Evolutionary conservation across 2,888 invertebrate species (phyloP).

Genomic region (Geotrupes spiniger): DNA sequence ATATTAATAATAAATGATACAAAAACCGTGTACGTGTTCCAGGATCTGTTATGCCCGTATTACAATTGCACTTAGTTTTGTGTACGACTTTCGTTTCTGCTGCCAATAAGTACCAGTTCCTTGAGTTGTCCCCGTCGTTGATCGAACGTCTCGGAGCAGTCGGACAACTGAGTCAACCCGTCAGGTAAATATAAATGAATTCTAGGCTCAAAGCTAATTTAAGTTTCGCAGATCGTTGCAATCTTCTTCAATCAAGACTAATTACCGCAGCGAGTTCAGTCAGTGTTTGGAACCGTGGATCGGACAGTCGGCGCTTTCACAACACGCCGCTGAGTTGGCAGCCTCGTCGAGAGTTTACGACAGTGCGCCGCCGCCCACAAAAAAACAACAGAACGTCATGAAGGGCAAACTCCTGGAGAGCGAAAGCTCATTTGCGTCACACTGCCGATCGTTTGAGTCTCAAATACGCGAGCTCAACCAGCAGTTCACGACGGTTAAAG

Average conservation of each 20-base stretch:
- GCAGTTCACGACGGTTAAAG: constrained; percentile 60
- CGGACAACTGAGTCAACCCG: constrained; percentile 62
- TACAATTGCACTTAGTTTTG: constrained; percentile 67
- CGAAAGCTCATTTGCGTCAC: constrained; percentile 61
- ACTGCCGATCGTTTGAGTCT: constrained; percentile 60
- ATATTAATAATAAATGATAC: not conserved
- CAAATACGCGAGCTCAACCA: constrained; percentile 60
- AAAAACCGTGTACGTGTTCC: not conserved
- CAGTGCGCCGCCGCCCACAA: constrained; percentile 42
- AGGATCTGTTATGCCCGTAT: constrained; percentile 63
- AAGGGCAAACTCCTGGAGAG: constrained; percentile 51
- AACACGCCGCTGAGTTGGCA: constrained; percentile 47
- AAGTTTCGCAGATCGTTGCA: constrained; percentile 51
- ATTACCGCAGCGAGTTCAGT: constrained; percentile 64
- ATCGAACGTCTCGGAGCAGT: constrained; percentile 65
- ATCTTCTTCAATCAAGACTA: constrained; percentile 55
- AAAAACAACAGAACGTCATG: constrained; percentile 46
- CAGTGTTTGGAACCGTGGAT: constrained; percentile 62
- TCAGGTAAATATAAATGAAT: constrained; percentile 47
- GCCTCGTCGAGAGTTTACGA: constrained; percentile 46
- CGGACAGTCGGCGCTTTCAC: constrained; percentile 49
- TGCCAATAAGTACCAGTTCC: constrained; percentile 72
- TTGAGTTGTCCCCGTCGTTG: constrained; percentile 66
- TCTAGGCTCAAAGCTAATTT: not conserved
- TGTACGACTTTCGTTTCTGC: constrained; percentile 69